Base-by-base conservation (phyloP, 2,888 invertebrate species). In the Chirona hameri region DNA sequence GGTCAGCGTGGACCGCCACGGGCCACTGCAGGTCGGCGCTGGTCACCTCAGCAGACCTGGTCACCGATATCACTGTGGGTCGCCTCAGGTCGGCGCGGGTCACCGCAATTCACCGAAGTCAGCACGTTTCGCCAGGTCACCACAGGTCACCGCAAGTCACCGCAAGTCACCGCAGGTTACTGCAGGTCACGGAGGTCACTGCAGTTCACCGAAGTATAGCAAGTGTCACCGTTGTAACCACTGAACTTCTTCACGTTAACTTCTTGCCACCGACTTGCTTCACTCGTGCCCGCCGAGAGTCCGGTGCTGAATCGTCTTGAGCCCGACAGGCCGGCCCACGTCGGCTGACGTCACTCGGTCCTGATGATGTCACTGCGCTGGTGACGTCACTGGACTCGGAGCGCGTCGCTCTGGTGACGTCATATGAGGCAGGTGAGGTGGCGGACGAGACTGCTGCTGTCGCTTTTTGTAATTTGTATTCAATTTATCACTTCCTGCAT, bases 351-450 rank as follows among this genome's bases (percentile, higher is more conserved):
- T 31, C 76, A 46, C 76, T 27, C 76, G 39, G 76, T 46, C 12
- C 76, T 31, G 39, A 9, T 76, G 76, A 76, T 39, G 76, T 76
- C 76, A 76, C 76, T 46, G 24, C 27, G 10, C 7, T 9, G 24
- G 76, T 76, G 76, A 76, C 76, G 76, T 76, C 76, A 46, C 76
- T 10, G 31, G 27, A 65, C 65, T 65, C 65, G n/a, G 65, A 65
- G 65, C 14, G n/a, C 65, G 65, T 65, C 65, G n/a, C n/a, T 27
- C 65, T 24, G 65, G n/a, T 65, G 65, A 10, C n/a, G 65, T 52
- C 52, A 52, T 12, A 4, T 7, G n/a, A 10, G 65, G 1, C 2
- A 12, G 4, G 65, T 52, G 65, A n/a, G 60, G 7, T 60, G 60
- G 60, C 9, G 60, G 10, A 10, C n/a, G 27, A 4, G 10, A 4